These are phyloP conservation scores for Melipona quadrifasciata DNA, from an alignment of 1,140 invertebrate genomes.

Conservation along the genomic window DNA sequence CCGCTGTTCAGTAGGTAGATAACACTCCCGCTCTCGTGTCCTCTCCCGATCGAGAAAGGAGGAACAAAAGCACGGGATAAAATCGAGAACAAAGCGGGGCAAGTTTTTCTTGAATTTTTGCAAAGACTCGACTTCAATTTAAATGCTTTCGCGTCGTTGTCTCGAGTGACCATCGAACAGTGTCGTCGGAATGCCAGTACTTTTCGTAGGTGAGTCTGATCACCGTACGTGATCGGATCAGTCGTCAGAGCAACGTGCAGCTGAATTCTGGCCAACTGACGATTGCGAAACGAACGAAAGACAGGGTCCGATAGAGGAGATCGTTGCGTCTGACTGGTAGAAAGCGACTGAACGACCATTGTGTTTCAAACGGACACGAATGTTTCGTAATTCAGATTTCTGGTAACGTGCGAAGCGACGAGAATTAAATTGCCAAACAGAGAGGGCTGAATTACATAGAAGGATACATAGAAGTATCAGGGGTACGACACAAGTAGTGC, in stretches of 20 bases:
- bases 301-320: slow-evolving; percentile 42
- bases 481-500: neutral
- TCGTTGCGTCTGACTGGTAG: slow-evolving; percentile 42
- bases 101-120: too few species aligned
- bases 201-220: neutral
- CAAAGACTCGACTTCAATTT: too few species aligned
- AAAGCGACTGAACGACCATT: slow-evolving; percentile 47
- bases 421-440: neutral
- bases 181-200: too few species aligned
- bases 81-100: neutral
- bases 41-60: neutral
- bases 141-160: too few species aligned
- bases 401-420: slow-evolving; percentile 1
- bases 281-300: slow-evolving; percentile 3
- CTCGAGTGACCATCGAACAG: too few species aligned
- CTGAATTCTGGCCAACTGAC: neutral
- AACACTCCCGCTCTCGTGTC: neutral
- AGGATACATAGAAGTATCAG: neutral
- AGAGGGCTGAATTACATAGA: slow-evolving; percentile 4
- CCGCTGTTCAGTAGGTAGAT: slow-evolving; percentile 11
- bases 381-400: slow-evolving; percentile 35
- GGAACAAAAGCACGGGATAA: neutral
- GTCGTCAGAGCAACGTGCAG: too few species aligned
- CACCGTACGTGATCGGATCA: neutral
- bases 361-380: slow-evolving; percentile 36